These are phyloP conservation scores for Pipra filicauda DNA, from an alignment of 2,113 vertebrate species.

Conservation along the genomic window DNA sequence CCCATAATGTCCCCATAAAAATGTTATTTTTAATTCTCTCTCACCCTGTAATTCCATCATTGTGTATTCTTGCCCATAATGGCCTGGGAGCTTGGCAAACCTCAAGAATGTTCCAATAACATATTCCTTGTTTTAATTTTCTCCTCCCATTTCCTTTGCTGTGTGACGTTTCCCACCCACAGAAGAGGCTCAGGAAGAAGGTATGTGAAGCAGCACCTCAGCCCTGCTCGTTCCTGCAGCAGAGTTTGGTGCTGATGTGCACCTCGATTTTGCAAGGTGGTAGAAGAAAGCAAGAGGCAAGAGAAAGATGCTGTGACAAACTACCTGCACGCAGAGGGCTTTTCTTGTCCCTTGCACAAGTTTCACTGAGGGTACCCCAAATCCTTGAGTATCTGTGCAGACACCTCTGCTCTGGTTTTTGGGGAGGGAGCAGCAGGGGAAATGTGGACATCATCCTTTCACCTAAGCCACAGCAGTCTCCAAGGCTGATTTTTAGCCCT, in stretches of 20 bases:
- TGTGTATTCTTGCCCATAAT: not conserved
- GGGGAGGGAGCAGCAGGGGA: not conserved
- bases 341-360: not conserved
- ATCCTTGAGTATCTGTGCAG: accelerated
- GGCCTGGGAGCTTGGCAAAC: not conserved
- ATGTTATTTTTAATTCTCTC: conserved; percentile 7
- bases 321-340: not conserved
- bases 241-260: not conserved
- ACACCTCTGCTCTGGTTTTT: not conserved
- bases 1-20: not conserved
- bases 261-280: not conserved
- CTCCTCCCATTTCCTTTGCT: not conserved
- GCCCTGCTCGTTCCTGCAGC: not conserved
- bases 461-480: not conserved
- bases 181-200: conserved; percentile 82
- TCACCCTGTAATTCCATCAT: conserved; percentile 7
- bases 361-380: not conserved
- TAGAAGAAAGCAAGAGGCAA: not conserved
- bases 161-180: not conserved
- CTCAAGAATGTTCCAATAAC: conserved; percentile 3
- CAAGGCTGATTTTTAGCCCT: not conserved
- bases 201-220: conserved; percentile 75
- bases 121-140: conserved; percentile 32
- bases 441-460: not conserved
- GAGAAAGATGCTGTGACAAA: not conserved